phyloP scores from a whole-genome alignment of 2,797 vertebrate species.

The Netta rufina region DNA sequence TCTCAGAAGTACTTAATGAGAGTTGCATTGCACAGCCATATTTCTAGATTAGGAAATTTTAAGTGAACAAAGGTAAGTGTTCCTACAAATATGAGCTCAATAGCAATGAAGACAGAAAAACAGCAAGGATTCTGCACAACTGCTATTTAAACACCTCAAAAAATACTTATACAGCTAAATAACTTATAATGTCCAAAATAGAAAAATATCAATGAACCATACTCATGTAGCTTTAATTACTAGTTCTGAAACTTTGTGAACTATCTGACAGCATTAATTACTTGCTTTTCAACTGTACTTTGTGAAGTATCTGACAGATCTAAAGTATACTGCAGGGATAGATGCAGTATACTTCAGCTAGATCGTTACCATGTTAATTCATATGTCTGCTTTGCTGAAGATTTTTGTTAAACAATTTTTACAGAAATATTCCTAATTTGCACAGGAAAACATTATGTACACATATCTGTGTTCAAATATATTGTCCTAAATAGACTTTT shows the following conservation, averaged over 20 bases:
- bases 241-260: background rate
- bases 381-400: background rate
- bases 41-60: background rate
- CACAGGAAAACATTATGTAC: background rate
- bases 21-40: background rate
- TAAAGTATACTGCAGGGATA: background rate
- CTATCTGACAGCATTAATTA: background rate
- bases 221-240: background rate
- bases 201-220: background rate
- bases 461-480: background rate
- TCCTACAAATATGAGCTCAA: background rate
- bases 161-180: background rate
- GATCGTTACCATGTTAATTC: background rate
- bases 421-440: background rate
- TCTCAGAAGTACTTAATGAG: background rate
- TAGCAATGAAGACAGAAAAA: background rate
- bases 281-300: background rate
- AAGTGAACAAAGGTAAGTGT: background rate
- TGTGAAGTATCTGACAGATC: background rate
- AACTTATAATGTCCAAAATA: background rate
- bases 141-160: background rate
- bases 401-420: background rate
- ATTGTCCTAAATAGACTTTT: background rate
- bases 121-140: background rate
- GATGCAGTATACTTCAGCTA: background rate